Percentiles rank a stretch among this genome's conserved stretches.
These are phyloP conservation scores for Cheilinus undulatus DNA, from an alignment of 2,113 vertebrate genomes.

Conservation along the genomic window DNA sequence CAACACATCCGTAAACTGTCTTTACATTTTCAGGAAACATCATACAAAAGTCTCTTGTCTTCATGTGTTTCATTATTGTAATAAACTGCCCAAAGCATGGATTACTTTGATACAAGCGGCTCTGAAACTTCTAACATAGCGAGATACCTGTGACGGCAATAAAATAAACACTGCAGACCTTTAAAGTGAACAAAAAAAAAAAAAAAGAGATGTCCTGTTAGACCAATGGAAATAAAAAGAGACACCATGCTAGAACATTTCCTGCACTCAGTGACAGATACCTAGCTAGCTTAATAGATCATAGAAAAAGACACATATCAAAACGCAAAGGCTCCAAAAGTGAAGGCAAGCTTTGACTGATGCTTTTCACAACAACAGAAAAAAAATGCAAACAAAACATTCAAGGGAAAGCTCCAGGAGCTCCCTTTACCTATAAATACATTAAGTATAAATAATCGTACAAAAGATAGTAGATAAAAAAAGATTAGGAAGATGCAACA, in stretches of 20 bases:
- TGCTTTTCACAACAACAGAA: slow-evolving; percentile 22
- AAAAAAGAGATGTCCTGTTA: neutral
- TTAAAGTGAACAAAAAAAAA: neutral
- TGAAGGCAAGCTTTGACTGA: slow-evolving; percentile 51
- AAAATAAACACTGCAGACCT: neutral
- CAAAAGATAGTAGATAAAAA: slow-evolving; percentile 63
- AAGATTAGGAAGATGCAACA: slow-evolving; percentile 24
- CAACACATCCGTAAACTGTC: slow-evolving; percentile 3
- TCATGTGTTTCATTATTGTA: slow-evolving; percentile 1
- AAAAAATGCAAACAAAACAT: slow-evolving; percentile 60
- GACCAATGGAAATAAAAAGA: neutral
- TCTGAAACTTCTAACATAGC: neutral
- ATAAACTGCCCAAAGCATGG: slow-evolving; percentile 5
- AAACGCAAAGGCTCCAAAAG: slow-evolving; percentile 61
- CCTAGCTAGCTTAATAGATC: neutral
- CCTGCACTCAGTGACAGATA: neutral
- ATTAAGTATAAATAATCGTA: slow-evolving; percentile 67
- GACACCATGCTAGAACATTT: neutral
- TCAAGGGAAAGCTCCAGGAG: slow-evolving; percentile 39
- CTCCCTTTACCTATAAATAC: slow-evolving; percentile 41
- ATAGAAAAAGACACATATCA: slow-evolving; percentile 52
- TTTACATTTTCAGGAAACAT: slow-evolving; percentile 29
- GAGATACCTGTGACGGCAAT: slow-evolving; percentile 1
- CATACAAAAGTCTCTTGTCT: slow-evolving; percentile 8
- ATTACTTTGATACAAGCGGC: slow-evolving; percentile 24